A percentile compares a stretch with the other conserved stretches of the same genome.
These are phyloP conservation scores for Drosophila bipectinata DNA, from an alignment of 1,140 invertebrate species.

Conservation along the genomic window DNA sequence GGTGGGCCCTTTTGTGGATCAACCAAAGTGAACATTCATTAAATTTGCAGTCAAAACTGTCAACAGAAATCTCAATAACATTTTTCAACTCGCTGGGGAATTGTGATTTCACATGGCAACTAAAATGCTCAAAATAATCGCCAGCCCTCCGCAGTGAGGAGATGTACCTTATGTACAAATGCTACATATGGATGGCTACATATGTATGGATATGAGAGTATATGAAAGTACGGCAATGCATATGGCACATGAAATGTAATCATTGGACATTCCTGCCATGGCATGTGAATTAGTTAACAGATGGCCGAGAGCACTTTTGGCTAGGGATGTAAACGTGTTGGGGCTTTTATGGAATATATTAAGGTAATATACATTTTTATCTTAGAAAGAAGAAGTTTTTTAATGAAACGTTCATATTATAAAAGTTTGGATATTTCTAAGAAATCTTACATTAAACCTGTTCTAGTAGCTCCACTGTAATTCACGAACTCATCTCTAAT, in stretches of 20 bases:
- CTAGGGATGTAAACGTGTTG: slow-evolving; percentile 21
- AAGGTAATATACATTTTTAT: no score
- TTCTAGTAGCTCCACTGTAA: neutral
- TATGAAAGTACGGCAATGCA: slow-evolving; percentile 17
- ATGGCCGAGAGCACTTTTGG: slow-evolving; percentile 31
- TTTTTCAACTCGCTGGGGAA: slow-evolving; percentile 41
- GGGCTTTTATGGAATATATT: neutral
- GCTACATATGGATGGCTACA: neutral
- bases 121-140: slow-evolving; percentile 45
- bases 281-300: slow-evolving; percentile 52
- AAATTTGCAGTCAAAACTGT: slow-evolving; percentile 52
- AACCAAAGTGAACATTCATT: slow-evolving; percentile 48
- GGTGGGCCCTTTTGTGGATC: slow-evolving; percentile 22
- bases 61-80: slow-evolving; percentile 50
- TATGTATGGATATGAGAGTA: neutral
- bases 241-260: slow-evolving; percentile 49
- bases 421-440: no score
- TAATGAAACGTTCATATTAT: no score
- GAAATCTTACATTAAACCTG: neutral
- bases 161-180: neutral
- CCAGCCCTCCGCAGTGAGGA: slow-evolving; percentile 14
- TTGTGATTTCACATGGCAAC: slow-evolving; percentile 51
- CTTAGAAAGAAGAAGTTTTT: no score
- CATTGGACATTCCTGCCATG: slow-evolving; percentile 48
- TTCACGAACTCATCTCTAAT: slow-evolving; percentile 17